These are phyloP conservation scores for Phalacrocorax carbo DNA, from an alignment of 2,113 vertebrate genomes.

Conservation along the genomic window DNA sequence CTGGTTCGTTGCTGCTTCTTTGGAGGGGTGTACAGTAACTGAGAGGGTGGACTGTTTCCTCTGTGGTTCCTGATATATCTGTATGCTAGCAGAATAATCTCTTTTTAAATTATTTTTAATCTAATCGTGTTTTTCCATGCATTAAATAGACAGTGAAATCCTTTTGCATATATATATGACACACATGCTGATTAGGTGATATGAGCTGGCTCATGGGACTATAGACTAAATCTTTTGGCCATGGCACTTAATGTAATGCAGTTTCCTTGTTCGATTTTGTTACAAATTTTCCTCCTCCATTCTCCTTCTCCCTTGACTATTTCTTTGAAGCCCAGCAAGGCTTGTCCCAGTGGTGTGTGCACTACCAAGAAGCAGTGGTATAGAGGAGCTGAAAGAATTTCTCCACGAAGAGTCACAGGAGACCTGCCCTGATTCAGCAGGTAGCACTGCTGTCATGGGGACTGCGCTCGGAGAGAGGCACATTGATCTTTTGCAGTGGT, in stretches of 20 bases:
- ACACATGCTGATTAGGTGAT: background rate
- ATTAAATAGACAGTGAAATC: background rate
- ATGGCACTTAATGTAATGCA: background rate
- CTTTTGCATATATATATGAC: background rate
- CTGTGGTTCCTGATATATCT: fast-evolving
- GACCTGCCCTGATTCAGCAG: background rate
- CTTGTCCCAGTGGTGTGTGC: background rate
- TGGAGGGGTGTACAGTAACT: background rate
- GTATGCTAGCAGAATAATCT: background rate
- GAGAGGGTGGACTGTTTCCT: background rate
- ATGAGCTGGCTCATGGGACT: background rate
- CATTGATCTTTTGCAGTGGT: background rate
- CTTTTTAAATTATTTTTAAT: background rate
- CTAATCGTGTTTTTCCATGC: background rate
- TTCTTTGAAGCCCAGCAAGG: background rate
- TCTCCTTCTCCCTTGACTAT: background rate
- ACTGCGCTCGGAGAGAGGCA: background rate
- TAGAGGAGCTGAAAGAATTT: background rate
- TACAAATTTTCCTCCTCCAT: background rate
- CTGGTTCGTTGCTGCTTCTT: background rate
- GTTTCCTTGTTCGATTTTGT: background rate
- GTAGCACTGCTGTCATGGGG: background rate
- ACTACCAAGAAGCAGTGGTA: background rate
- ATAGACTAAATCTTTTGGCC: background rate
- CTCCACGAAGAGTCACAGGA: background rate